These are phyloP conservation scores for Lasioglossum baleicum DNA, from an alignment of 1,140 invertebrate species.

Conservation along the genomic window DNA sequence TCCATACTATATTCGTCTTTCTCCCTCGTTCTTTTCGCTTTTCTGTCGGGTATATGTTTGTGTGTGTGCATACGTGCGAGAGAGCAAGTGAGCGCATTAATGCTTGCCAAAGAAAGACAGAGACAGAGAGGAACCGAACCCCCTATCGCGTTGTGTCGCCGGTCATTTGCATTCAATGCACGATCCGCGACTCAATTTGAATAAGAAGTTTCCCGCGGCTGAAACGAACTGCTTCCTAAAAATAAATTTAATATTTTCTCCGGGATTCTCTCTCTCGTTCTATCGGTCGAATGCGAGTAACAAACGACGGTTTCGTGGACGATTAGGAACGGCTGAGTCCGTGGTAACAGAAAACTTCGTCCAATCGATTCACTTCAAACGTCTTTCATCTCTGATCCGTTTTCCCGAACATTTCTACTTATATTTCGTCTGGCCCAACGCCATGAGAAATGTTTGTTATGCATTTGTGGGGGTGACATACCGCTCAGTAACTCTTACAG, in stretches of 20 bases:
- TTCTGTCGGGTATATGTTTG: too few species aligned
- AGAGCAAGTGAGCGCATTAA: constrained; percentile 19
- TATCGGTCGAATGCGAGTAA: background rate
- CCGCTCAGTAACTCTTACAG: too few species aligned
- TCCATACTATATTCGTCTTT: too few species aligned
- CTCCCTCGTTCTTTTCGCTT: too few species aligned
- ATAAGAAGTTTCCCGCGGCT: constrained; percentile 53
- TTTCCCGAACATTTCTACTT: too few species aligned
- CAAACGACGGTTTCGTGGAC: constrained; percentile 33
- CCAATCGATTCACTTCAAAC: background rate
- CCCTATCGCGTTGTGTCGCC: constrained; percentile 56
- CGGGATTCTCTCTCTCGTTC: constrained; percentile 17
- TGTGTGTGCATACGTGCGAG: background rate
- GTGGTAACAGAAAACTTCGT: background rate
- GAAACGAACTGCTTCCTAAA: constrained; percentile 44
- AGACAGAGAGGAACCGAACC: constrained; percentile 30
- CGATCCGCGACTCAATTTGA: constrained; percentile 64
- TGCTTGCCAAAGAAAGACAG: background rate
- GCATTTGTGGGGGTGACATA: too few species aligned
- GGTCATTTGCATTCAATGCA: constrained; percentile 63
- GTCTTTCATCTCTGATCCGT: background rate
- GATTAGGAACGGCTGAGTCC: background rate
- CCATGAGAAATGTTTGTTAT: too few species aligned
- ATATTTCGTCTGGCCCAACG: too few species aligned
- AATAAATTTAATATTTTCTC: constrained; percentile 47